phyloP scores from a whole-genome alignment of 2,888 invertebrate genomes.

The Cheilosia urbana region DNA sequence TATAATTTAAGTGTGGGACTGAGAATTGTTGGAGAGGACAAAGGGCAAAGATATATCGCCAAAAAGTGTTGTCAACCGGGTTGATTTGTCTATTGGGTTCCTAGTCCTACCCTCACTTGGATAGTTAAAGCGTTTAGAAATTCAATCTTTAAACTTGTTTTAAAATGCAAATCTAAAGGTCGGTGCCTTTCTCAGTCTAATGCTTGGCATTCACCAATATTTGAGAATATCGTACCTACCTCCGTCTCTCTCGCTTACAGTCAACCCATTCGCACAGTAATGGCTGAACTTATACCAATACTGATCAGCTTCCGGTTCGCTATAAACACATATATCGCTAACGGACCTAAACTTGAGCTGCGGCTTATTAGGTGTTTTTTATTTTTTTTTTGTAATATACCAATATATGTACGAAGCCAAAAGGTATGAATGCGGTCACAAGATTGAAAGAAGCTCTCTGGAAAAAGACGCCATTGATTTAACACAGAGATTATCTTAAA shows the following conservation, averaged over 20 bases:
- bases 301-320: constrained; percentile 1
- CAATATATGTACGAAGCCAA: constrained; percentile 4
- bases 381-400: neutral
- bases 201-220: constrained; percentile 40
- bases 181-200: constrained; percentile 57
- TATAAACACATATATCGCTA: constrained; percentile 9
- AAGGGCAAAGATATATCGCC: too few species aligned
- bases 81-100: neutral
- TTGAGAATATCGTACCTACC: constrained; percentile 15
- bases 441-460: neutral
- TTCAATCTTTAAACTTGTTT: constrained; percentile 29
- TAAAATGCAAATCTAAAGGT: constrained; percentile 63
- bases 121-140: constrained; percentile 30
- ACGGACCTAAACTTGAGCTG: neutral
- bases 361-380: neutral
- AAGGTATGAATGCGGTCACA: neutral
- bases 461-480: constrained; percentile 3
- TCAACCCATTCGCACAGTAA: neutral
- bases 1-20: too few species aligned
- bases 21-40: too few species aligned
- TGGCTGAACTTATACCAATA: neutral
- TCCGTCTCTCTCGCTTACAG: neutral
- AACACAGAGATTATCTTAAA: neutral
- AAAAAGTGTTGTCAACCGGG: too few species aligned
- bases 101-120: constrained; percentile 6